Evolutionary conservation across 2,888 invertebrate species (phyloP), one percentile per base, ranked within the genome.

Genomic region (Exocentrus adspersus): DNA sequence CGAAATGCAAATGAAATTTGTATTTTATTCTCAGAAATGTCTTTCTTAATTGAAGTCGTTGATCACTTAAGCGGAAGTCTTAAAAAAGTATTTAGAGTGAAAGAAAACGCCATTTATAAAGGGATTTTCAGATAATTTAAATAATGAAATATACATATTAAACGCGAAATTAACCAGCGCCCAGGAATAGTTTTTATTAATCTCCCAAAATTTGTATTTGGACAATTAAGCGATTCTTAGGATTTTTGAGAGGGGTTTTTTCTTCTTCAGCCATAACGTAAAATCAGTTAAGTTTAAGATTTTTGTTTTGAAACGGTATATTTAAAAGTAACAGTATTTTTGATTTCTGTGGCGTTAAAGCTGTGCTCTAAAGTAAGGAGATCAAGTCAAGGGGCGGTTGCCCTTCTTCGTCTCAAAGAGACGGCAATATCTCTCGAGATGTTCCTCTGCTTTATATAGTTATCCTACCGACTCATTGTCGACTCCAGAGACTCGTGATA

Each of bases 401-500:
- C 43, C 28, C 61, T 43, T 59, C 65, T 57, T 53, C 53, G 30
- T 56, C 45, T 59, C 42, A 67, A 65, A 63, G 64, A 60, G 68
- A 70, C 50, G 67, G 52, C 57, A 50, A 56, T 64, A 59, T 64
- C 62, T 65, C 64, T 46, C 43, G 64, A 60, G 65, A 65, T 67
- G 65, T 68, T 69, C 65, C 63, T 67, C 57, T 66, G 69, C 73
- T 73, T 76, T 77, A 77, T 77, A 71, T 69, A 77, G 76, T 75
- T 75, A 77, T 75, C 76, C 76, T 51, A 64, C 65, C 69, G 65
- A 68, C 70, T 77, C 76, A 76, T 77, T 75, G 77, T 75, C 75
- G 77, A 72, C 78, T 77, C 78, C 69, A 71, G 78, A 77, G 79
- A 77, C 76, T 62, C 70, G 73, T 78, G 77, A 78, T 78, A 77